Conservation (phyloP, 35 echinoderm and acorn worm species). For the Chiridota heheva region DNA sequence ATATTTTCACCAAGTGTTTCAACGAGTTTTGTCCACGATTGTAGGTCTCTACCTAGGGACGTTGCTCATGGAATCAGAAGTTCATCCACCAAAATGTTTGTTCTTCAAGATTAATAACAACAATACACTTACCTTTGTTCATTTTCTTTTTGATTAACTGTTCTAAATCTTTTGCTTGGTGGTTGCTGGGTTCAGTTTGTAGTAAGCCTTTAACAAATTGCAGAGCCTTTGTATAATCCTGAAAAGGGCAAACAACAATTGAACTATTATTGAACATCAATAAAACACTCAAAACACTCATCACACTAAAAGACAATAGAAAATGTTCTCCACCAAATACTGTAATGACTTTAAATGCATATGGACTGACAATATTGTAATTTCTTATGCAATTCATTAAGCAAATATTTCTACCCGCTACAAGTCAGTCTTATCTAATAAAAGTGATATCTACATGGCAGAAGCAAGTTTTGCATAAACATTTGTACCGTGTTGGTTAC, state of each 20-base stretch:
- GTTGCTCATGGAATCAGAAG: background rate
- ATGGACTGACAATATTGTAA: background rate
- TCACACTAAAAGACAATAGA: background rate
- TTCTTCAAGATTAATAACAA: background rate
- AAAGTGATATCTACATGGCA: too few relatives aligned
- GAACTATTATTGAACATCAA: background rate
- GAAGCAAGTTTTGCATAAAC: too few relatives aligned
- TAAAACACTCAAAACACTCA: background rate
- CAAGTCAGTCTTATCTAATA: too few relatives aligned
- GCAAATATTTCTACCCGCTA: background rate
- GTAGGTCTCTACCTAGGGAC: background rate
- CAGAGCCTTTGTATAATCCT: constrained; percentile 91
- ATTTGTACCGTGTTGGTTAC: too few relatives aligned
- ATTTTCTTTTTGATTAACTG: constrained; percentile 87
- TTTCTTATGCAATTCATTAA: background rate
- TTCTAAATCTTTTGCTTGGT: constrained; percentile 86
- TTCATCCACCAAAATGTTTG: background rate
- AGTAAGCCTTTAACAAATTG: constrained; percentile 86
- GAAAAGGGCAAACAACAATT: constrained; percentile 7
- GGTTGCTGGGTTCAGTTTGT: constrained; percentile 94
- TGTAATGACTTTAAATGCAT: background rate
- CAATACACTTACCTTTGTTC: constrained; percentile 72
- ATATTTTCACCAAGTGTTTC: too few relatives aligned
- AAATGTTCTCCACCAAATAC: background rate
- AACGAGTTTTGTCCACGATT: too few relatives aligned